Evolutionary conservation across 2,113 vertebrate species (phyloP).

Genomic region (Phylloscopus trochilus): DNA sequence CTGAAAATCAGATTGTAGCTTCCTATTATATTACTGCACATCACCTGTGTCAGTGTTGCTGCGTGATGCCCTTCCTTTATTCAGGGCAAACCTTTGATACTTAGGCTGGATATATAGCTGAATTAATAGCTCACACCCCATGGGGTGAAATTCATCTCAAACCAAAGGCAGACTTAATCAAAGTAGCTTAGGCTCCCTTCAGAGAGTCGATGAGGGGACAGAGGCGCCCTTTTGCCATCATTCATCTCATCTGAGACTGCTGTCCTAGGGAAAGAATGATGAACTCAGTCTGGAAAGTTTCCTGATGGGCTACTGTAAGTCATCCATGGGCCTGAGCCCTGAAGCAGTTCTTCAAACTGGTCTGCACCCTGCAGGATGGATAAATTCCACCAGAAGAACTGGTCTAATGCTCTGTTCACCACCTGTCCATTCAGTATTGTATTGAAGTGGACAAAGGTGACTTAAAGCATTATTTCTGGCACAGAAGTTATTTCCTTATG

Average conservation of each 20-base stretch:
- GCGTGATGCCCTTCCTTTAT: not conserved
- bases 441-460: not conserved
- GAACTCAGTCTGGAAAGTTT: not conserved
- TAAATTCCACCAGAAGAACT: not conserved
- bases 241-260: not conserved
- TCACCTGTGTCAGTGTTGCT: not conserved
- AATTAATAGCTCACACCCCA: not conserved
- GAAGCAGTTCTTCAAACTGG: not conserved
- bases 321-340: not conserved
- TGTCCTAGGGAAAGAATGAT: not conserved
- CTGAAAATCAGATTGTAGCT: not conserved
- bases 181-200: not conserved
- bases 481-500: not conserved
- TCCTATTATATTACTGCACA: not conserved
- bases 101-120: no score
- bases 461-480: not conserved
- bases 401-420: not conserved
- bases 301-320: not conserved
- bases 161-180: not conserved
- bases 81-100: not conserved
- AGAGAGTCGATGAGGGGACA: not conserved
- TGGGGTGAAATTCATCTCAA: not conserved
- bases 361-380: not conserved
- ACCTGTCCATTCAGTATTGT: not conserved
- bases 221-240: not conserved